A percentile compares a stretch with the other conserved stretches of the same genome.
Evolutionary conservation across 2,113 vertebrate species (phyloP).

Genomic region (Empidonax traillii): DNA sequence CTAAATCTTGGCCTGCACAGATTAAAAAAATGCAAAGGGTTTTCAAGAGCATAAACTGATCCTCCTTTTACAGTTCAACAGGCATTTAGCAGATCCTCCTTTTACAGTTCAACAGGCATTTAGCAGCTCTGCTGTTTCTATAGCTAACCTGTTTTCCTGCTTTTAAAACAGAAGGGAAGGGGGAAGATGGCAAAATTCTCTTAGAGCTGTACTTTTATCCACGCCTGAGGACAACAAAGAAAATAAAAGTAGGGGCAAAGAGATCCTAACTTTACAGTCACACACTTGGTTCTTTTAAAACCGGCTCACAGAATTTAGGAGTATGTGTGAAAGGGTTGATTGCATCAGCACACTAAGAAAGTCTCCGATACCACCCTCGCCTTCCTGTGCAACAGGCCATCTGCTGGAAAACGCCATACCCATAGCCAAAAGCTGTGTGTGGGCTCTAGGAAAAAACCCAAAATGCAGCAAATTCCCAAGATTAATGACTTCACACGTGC

Average conservation of each 20-base stretch:
- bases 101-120: conserved; percentile 43
- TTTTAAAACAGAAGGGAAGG: neutral
- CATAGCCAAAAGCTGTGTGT: neutral
- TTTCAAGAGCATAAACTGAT: conserved; percentile 47
- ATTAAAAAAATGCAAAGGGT: conserved; percentile 60
- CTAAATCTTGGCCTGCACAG: conserved; percentile 17
- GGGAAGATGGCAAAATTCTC: neutral
- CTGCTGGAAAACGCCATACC: neutral
- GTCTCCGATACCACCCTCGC: neutral
- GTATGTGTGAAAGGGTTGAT: neutral
- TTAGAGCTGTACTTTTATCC: neutral
- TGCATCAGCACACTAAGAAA: neutral
- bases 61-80: conserved; percentile 39
- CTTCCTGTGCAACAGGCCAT: neutral
- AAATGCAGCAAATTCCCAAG: neutral
- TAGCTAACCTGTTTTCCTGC: conserved; percentile 1
- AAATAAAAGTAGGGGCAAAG: neutral
- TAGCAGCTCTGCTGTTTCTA: neutral
- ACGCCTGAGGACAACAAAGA: neutral
- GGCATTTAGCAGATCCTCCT: conserved; percentile 40
- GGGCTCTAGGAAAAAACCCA: neutral
- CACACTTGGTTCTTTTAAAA: neutral
- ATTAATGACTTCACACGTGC: conserved; percentile 24
- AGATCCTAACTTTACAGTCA: neutral
- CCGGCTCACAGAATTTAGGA: neutral